Evolutionary conservation across 2,888 invertebrate species (phyloP).

Genomic region (Osmoderma eremita): DNA sequence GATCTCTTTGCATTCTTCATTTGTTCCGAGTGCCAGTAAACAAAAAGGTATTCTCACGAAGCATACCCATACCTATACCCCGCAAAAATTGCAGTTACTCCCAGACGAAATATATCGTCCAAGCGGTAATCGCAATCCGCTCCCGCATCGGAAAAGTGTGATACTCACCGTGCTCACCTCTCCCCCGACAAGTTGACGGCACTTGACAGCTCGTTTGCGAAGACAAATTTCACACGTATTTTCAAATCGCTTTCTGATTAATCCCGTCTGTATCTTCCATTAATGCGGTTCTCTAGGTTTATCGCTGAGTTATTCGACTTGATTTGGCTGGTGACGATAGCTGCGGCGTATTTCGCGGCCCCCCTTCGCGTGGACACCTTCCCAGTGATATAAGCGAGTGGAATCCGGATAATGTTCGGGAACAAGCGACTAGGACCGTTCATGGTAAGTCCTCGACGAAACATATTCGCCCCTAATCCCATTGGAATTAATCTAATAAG

Average conservation of each 20-base stretch:
- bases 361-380: conserved; percentile 28
- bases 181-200: not conserved
- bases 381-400: not conserved
- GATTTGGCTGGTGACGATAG: conserved; percentile 28
- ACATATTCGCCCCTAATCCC: not conserved
- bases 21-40: conserved; percentile 32
- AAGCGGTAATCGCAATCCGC: no score
- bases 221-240: conserved; percentile 1
- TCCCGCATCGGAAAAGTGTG: conserved; percentile 2
- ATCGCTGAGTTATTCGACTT: conserved; percentile 24
- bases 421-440: conserved; percentile 42
- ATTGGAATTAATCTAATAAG: not conserved
- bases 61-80: not conserved
- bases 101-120: no score
- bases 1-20: conserved; percentile 19
- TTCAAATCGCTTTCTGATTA: no score
- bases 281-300: conserved; percentile 22
- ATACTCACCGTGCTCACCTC: no score
- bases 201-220: conserved; percentile 11
- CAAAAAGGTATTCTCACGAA: conserved; percentile 20
- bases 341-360: conserved; percentile 31
- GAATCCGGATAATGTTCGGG: conserved; percentile 31
- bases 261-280: conserved; percentile 15
- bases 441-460: conserved; percentile 27
- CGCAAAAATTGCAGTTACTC: no score